phyloP scores from a whole-genome alignment of 1,140 invertebrate genomes.

The Melitaea cinxia region DNA sequence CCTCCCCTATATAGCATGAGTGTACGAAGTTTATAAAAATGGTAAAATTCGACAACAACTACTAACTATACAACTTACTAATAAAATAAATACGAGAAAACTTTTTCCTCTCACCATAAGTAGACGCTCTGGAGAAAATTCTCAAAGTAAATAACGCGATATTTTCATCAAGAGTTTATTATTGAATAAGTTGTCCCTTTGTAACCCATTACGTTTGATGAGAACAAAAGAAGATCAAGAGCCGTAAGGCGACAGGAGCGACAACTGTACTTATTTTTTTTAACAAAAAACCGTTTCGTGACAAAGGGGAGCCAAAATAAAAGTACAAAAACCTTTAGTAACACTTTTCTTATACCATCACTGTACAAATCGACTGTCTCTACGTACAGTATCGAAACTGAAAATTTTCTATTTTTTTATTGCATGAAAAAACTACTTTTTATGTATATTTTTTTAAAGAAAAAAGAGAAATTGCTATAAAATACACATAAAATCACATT shows the following conservation, averaged over 20 bases:
- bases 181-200: constrained; percentile 22
- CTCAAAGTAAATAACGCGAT: constrained; percentile 9
- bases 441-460: too few relatives aligned
- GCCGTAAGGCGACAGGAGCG: neutral
- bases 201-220: constrained; percentile 13
- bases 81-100: neutral
- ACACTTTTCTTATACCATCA: neutral
- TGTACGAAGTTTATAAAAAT: too few relatives aligned
- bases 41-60: too few relatives aligned
- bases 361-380: neutral
- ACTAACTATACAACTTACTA: neutral
- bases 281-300: neutral
- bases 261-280: neutral
- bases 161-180: constrained; percentile 17
- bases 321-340: neutral
- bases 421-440: too few relatives aligned
- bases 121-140: constrained; percentile 1
- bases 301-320: neutral
- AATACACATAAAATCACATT: too few relatives aligned
- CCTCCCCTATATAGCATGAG: too few relatives aligned
- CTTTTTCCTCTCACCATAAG: neutral
- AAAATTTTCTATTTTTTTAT: too few relatives aligned
- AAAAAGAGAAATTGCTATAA: too few relatives aligned
- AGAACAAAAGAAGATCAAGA: neutral
- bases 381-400: too few relatives aligned